These are phyloP conservation scores for Pocillopora grandis DNA, from an alignment of 92 coral and sea anemone genomes.

Conservation along the genomic window DNA sequence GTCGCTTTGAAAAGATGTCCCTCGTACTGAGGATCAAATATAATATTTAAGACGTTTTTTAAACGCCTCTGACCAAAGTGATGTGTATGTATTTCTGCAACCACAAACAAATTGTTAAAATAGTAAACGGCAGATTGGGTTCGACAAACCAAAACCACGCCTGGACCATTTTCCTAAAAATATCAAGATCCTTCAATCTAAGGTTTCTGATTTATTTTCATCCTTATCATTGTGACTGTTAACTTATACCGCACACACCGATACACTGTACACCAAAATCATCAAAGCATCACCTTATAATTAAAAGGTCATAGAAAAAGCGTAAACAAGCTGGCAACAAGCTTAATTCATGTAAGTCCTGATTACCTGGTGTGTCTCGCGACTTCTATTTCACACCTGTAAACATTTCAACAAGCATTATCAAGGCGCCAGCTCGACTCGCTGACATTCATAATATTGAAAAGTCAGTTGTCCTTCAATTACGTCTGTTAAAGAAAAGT, in stretches of 20 bases:
- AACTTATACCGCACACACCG: not conserved
- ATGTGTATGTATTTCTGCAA: no score
- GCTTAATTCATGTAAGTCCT: not conserved
- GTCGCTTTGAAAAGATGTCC: not conserved
- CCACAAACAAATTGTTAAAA: no score
- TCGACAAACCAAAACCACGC: no score
- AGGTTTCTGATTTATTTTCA: no score
- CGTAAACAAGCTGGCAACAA: slow-evolving; percentile 28
- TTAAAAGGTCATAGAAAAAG: not conserved
- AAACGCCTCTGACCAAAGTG: no score
- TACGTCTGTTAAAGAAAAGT: not conserved
- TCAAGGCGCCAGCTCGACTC: slow-evolving; percentile 31
- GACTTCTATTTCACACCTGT: not conserved
- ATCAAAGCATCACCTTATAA: not conserved
- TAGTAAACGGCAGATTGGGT: no score
- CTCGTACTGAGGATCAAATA: no score
- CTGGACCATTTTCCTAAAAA: no score
- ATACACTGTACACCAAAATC: not conserved
- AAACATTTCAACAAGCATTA: not conserved
- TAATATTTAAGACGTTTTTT: no score
- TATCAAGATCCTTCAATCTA: no score
- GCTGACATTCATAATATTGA: not conserved
- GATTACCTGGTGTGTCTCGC: not conserved
- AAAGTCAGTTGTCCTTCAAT: not conserved
- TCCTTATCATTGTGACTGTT: no score